phyloP scores from a whole-genome alignment of 2,888 invertebrate species.

The Norana najaformis region DNA sequence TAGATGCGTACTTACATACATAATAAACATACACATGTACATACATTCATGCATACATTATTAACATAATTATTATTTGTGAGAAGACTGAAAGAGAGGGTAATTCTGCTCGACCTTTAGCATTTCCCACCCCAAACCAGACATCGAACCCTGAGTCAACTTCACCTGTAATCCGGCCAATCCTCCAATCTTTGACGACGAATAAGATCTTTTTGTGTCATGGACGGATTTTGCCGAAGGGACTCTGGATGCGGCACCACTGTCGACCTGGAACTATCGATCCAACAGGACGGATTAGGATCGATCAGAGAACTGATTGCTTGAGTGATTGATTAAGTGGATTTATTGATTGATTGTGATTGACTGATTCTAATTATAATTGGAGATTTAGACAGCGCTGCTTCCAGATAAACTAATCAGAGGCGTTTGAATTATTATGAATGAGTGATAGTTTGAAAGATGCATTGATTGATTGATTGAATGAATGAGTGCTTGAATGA shows the following conservation, averaged over 20 bases:
- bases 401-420: too few species aligned
- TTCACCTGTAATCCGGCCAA: background rate
- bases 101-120: too few species aligned
- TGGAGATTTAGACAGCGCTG: too few species aligned
- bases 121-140: background rate
- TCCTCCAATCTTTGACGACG: background rate
- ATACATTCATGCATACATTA: background rate
- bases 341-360: background rate
- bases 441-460: background rate
- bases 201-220: background rate
- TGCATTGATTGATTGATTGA: background rate
- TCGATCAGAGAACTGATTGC: background rate
- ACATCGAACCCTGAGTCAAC: background rate
- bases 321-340: background rate
- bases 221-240: background rate
- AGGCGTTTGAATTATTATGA: too few species aligned
- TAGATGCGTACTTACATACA: background rate
- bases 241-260: background rate
- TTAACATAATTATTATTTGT: too few species aligned
- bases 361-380: too few species aligned
- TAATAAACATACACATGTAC: background rate
- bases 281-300: background rate
- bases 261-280: background rate
- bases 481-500: background rate
- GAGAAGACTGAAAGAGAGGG: background rate